Evolutionary conservation across 1,140 invertebrate species (phyloP).

Genomic region (Cheumatopsyche charites): DNA sequence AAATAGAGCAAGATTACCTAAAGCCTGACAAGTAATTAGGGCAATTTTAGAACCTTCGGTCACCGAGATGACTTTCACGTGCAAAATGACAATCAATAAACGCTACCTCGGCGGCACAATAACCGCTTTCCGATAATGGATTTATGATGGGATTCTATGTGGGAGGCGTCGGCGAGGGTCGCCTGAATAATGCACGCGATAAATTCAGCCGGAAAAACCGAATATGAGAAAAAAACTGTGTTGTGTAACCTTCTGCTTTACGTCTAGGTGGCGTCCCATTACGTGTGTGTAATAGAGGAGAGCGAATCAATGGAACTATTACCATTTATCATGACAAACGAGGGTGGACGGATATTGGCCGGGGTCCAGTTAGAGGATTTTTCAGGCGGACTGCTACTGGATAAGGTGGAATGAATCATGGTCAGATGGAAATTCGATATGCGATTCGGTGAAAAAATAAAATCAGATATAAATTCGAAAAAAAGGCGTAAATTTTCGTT

Average conservation of each 20-base stretch:
- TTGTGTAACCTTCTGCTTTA: background rate
- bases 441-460: background rate
- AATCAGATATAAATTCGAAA: background rate
- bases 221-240: background rate
- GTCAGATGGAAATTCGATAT: too few relatives aligned
- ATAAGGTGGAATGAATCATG: background rate
- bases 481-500: too few relatives aligned
- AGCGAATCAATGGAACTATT: constrained; percentile 29
- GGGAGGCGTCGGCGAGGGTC: background rate
- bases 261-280: background rate
- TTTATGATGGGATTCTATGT: constrained; percentile 26
- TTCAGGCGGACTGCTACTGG: background rate
- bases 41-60: background rate
- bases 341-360: constrained; percentile 28
- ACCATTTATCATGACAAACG: constrained; percentile 40
- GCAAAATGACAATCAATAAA: constrained; percentile 25
- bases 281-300: background rate
- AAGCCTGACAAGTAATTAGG: too few relatives aligned
- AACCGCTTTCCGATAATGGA: constrained; percentile 31
- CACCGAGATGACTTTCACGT: background rate
- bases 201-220: background rate
- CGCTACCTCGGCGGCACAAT: constrained; percentile 7
- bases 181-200: constrained; percentile 9
- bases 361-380: constrained; percentile 10
- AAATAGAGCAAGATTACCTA: too few relatives aligned